Base-by-base conservation (phyloP, 2,797 vertebrate genomes). In the Coilia nasus region DNA sequence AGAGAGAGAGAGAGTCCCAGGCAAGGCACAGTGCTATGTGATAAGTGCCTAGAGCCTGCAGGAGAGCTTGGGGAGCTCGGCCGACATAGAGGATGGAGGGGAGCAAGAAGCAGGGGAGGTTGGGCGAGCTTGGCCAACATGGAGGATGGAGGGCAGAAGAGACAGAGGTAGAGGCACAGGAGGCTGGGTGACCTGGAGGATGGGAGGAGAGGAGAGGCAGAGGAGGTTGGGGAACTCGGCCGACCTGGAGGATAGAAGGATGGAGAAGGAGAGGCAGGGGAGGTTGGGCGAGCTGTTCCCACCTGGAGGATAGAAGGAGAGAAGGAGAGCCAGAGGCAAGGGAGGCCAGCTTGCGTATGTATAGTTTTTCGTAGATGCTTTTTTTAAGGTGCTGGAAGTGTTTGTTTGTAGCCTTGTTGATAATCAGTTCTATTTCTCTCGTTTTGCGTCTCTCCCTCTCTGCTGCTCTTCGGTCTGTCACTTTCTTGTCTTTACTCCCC, bases 1-100 rank as follows among this genome's bases (percentile, higher is more conserved):
- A 35, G 81, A 84, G 57, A 75, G 71, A 87, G 17, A 60, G 87
- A 86, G 82, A 21, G 90, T 64, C 85, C 81, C 81, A 87, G 81
- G 57, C 84, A 41, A 17, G 54, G 46, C 9, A 23, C 47, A 15
- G 80, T 75, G 67, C 81, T 62, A 47, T 35, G 78, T 21, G 0
- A 82, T 82, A 71, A 50, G 60, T 56, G 64, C 80, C 10, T 28
- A 35, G 46, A 54, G 54, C 59, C 75, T 80, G 25, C 28, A 56
- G 82, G 71, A 5, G 71, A 44, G 17, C 46, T 21, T 21, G 35
- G 71, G 6, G 67, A 25, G 64, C 11, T 12, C 64, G 28, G 14
- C 50, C 50, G 14, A 7, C 50, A 2, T 54, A 14, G 50, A 54
- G 50, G 14, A 54, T 54, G 50, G 50, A 54, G 3, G 14, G 50